A percentile compares a stretch with the other conserved stretches of the same genome.
These are phyloP conservation scores for Centruroides vittatus DNA, from an alignment of 1,140 invertebrate species.

Conservation along the genomic window DNA sequence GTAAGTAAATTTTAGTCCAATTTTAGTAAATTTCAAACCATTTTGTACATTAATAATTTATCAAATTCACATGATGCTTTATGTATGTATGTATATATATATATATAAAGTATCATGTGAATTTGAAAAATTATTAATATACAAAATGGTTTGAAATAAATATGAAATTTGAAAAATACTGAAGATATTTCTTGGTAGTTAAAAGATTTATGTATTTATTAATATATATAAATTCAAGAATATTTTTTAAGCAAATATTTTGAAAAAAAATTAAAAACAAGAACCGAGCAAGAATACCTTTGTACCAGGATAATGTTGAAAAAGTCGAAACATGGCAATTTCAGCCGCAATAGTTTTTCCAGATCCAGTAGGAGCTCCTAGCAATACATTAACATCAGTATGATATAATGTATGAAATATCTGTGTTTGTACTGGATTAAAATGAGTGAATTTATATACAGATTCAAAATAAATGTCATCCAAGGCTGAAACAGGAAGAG, in stretches of 20 bases:
- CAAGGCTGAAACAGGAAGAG: conserved; percentile 69
- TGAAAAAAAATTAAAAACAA: neutral
- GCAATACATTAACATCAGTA: conserved; percentile 81
- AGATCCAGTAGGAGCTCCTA: conserved; percentile 96
- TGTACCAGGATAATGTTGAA: conserved; percentile 60
- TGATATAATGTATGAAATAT: conserved; percentile 94
- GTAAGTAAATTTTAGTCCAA: no score
- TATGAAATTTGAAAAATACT: no score
- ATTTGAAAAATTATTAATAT: no score
- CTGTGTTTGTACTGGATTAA: conserved; percentile 99
- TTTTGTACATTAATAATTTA: no score
- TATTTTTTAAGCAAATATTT: neutral
- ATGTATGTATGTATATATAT: no score
- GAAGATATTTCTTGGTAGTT: no score
- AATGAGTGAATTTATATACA: conserved; percentile 80
- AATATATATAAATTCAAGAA: no score
- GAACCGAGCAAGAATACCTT: conserved; percentile 44
- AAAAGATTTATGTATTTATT: no score
- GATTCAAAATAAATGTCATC: conserved; percentile 59
- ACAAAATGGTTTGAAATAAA: no score
- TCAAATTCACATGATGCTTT: no score
- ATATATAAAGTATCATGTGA: no score
- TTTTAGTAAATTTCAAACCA: no score
- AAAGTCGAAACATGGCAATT: conserved; percentile 89
- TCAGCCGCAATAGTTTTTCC: conserved; percentile 98